A percentile compares a stretch with the other conserved stretches of the same genome.
These are phyloP conservation scores for Carcharodon carcharias DNA, from an alignment of 2,797 vertebrate species.

Conservation along the genomic window DNA sequence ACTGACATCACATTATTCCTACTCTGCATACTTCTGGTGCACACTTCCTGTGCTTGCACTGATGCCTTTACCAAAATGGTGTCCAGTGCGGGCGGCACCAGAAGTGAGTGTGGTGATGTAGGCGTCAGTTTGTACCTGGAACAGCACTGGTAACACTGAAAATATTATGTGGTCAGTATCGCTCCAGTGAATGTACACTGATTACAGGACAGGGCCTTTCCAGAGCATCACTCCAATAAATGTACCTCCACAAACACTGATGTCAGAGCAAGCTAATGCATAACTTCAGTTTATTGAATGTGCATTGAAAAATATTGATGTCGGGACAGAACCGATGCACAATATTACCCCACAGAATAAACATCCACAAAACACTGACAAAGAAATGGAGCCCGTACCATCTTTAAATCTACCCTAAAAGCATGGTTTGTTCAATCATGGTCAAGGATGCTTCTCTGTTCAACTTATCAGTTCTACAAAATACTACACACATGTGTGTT, in stretches of 20 bases:
- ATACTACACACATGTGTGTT: slow-evolving; percentile 65
- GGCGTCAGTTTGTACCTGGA: not conserved
- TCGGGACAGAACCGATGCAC: not conserved
- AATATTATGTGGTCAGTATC: not conserved
- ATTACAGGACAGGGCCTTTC: too few relatives aligned
- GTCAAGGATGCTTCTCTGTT: slow-evolving; percentile 65
- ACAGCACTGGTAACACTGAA: not conserved
- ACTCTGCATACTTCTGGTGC: not conserved
- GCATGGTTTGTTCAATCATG: slow-evolving; percentile 59
- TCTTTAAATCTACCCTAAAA: slow-evolving; percentile 38
- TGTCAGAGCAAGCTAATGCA: not conserved
- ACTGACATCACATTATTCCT: not conserved
- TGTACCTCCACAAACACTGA: not conserved
- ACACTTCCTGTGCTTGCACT: not conserved
- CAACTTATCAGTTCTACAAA: slow-evolving; percentile 65
- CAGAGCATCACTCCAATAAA: not conserved
- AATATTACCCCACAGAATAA: not conserved
- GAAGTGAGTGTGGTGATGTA: not conserved
- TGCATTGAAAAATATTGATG: not conserved
- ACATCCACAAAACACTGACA: not conserved
- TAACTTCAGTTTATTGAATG: not conserved
- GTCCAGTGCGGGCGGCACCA: not conserved
- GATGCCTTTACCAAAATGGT: not conserved
- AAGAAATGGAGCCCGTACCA: not conserved
- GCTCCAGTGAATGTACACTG: not conserved